Evolutionary conservation across 1,140 invertebrate species (phyloP).

Genomic region (Rhynchophorus ferrugineus): DNA sequence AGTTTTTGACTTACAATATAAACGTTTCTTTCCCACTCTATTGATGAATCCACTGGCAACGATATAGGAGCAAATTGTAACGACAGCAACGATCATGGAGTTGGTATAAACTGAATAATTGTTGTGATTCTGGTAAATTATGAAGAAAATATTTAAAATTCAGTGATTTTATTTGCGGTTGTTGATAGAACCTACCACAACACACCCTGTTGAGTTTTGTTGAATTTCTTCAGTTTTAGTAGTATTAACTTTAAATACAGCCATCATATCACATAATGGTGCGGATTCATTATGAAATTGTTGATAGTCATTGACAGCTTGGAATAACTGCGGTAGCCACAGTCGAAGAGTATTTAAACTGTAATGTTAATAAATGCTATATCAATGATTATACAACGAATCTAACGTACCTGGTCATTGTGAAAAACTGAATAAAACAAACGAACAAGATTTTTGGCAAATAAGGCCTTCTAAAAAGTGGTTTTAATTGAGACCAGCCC

Average conservation of each 20-base stretch:
- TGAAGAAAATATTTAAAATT: not conserved
- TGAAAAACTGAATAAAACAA: constrained; percentile 19
- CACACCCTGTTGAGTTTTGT: constrained; percentile 7
- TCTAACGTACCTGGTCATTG: constrained; percentile 18
- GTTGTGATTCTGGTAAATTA: constrained; percentile 22
- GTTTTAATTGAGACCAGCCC: constrained; percentile 19
- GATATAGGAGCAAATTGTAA: constrained; percentile 19
- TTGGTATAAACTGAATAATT: constrained; percentile 28
- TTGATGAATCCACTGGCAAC: constrained; percentile 22
- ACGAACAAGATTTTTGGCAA: constrained; percentile 21
- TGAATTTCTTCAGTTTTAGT: constrained; percentile 1
- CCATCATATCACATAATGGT: constrained; percentile 22
- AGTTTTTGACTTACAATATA: constrained; percentile 20
- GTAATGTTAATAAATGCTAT: not conserved
- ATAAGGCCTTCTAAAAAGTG: constrained; percentile 18
- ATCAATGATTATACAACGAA: not conserved
- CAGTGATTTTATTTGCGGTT: not conserved
- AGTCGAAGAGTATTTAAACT: constrained; percentile 27
- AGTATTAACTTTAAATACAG: constrained; percentile 17
- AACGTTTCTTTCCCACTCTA: constrained; percentile 26
- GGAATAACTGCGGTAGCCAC: constrained; percentile 28
- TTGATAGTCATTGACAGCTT: constrained; percentile 26
- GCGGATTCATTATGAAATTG: constrained; percentile 18
- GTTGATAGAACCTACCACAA: constrained; percentile 18
- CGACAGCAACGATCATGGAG: constrained; percentile 27